Evolutionary conservation across 2,888 invertebrate genomes (phyloP), one percentile per base, ranked within the genome.

Genomic region (Lasiommata megera): DNA sequence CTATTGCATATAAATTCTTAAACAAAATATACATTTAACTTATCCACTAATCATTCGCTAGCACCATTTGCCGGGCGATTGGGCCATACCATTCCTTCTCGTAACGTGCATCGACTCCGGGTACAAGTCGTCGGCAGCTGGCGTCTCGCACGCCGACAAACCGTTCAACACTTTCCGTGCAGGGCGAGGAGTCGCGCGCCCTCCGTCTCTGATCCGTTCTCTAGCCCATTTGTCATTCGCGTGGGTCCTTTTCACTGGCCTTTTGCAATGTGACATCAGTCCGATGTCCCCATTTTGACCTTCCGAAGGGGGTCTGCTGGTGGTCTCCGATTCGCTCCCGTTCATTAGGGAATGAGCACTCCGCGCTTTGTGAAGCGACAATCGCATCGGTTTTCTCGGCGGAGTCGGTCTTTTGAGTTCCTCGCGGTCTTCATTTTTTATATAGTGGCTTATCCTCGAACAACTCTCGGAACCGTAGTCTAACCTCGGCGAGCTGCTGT

Each of bases 341-440:
- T 80, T 80, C 46, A 82, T 69, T 16, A 96, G 93, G 0, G 95
- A 95, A 73, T 96, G 96, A 48, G 96, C 92, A 79, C 96, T 96
- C 62, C 95, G 94, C 0, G 97, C 96, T 68, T 96, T 93, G 75
- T 97, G 97, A 50, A 97, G 82, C 0, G 96, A 97, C 38, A 97
- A 84, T 8, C 97, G 92, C 48, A 96, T 80, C 0, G 97, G 97
- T 75, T 97, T 97, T 71, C 96, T 95, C 16, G 97, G 97, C 3
- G 97, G 97, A 11, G 94, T 94, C 0, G 96, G 96, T 54, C 95
- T 89, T 62, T 92, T 93, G 7, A 73, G 76, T 51, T 92, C 92
- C 6, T 71, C 74, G 11, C 79, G 77, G 51, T 87, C 87, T 6
- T 87, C 83, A 61, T 88, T 81, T 68, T 88, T 90, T 54, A 77